phyloP scores from a whole-genome alignment of 2,888 invertebrate species.

The Pseudanteris insignis region DNA sequence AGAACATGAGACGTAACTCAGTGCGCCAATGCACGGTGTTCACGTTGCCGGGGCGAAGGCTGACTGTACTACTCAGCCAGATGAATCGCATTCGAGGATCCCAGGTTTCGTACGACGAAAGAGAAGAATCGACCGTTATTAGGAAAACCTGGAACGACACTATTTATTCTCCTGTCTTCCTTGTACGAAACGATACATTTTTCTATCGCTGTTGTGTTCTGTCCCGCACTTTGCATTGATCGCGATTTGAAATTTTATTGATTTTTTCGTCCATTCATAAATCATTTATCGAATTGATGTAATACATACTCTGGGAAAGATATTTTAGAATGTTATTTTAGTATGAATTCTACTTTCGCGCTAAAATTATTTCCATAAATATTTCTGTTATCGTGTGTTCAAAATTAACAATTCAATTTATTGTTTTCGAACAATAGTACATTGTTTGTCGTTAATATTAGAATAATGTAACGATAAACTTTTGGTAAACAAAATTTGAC shows the following conservation, averaged over 20 bases:
- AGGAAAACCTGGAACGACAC: conserved; percentile 36
- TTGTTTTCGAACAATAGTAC: too few relatives aligned
- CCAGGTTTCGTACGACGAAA: conserved; percentile 23
- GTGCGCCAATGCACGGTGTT: conserved; percentile 53
- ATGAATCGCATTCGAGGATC: conserved; percentile 53
- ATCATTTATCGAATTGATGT: too few relatives aligned
- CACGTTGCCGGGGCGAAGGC: conserved; percentile 46
- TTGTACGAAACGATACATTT: conserved; percentile 26
- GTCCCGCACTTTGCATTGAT: conserved; percentile 17
- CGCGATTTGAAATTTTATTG: background rate
- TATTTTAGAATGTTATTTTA: background rate
- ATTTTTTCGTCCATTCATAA: too few relatives aligned
- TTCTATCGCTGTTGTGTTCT: conserved; percentile 13
- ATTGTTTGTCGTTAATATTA: too few relatives aligned
- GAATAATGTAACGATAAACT: too few relatives aligned
- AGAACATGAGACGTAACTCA: conserved; percentile 59
- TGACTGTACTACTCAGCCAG: too few relatives aligned
- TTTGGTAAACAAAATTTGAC: too few relatives aligned
- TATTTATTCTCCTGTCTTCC: conserved; percentile 37
- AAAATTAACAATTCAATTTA: too few relatives aligned
- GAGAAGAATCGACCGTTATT: conserved; percentile 29
- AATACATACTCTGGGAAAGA: too few relatives aligned
- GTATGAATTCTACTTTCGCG: too few relatives aligned
- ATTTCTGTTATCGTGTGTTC: too few relatives aligned
- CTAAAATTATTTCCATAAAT: too few relatives aligned